A percentile compares a stretch with the other conserved stretches of the same genome.
Evolutionary conservation across 2,797 vertebrate genomes (phyloP).

Genomic region (Parauchenoglanis punctatus): DNA sequence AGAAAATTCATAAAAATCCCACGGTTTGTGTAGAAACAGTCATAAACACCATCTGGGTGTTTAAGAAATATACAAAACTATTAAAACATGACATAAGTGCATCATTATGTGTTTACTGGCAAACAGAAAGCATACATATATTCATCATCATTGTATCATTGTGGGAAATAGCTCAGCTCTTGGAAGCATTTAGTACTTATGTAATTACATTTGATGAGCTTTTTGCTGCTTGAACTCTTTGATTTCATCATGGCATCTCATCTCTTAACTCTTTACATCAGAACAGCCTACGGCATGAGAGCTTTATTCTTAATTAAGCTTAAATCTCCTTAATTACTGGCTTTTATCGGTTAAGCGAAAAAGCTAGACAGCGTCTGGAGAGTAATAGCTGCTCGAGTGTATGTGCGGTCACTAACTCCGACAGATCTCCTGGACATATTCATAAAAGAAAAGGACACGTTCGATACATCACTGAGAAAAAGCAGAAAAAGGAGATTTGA

Average conservation of each 20-base stretch:
- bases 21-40: neutral
- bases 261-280: constrained; percentile 8
- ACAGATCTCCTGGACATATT: neutral
- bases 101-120: neutral
- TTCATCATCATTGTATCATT: neutral
- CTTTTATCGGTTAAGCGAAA: constrained; percentile 23
- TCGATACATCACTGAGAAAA: neutral
- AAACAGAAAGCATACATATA: neutral
- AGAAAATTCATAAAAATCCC: neutral
- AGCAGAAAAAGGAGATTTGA: constrained; percentile 4
- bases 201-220: neutral
- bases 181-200: neutral
- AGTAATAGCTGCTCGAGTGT: neutral
- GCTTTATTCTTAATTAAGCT: constrained; percentile 26
- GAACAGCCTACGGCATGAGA: neutral
- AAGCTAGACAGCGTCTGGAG: neutral
- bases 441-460: neutral
- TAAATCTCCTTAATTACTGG: constrained; percentile 30
- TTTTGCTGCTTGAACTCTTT: constrained; percentile 9
- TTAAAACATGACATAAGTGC: neutral
- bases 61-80: constrained; percentile 3
- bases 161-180: neutral
- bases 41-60: neutral
- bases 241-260: constrained; percentile 4
- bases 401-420: neutral